Conservation (phyloP, 2,113 vertebrate genomes). For the Typhlomys cinereus region DNA sequence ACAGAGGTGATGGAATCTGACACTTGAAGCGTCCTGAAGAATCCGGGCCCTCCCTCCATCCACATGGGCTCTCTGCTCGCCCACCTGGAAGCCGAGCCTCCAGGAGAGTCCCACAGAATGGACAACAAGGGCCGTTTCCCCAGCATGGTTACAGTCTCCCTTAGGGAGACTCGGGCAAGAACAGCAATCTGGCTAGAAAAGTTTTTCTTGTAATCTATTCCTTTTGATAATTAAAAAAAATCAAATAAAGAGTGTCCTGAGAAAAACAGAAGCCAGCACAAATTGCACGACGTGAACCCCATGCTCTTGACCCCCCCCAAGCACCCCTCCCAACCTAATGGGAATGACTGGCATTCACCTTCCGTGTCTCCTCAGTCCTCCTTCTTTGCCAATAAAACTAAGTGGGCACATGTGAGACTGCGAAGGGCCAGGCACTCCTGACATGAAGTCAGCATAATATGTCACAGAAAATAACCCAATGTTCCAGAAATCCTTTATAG, state of each 20-base stretch:
- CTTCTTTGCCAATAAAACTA: not conserved
- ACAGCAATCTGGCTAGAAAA: not conserved
- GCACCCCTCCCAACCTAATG: not conserved
- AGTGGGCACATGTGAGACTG: not conserved
- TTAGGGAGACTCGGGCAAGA: not conserved
- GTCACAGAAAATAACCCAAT: not conserved
- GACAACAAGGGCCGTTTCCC: not conserved
- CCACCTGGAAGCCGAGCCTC: not conserved
- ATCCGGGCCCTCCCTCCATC: conserved; percentile 9
- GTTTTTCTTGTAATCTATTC: not conserved
- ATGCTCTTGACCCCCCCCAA: not conserved
- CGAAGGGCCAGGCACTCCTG: not conserved
- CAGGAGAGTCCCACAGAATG: not conserved
- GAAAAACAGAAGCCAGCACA: not conserved
- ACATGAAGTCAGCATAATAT: not conserved
- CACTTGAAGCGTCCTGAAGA: not conserved
- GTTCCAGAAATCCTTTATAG: not conserved
- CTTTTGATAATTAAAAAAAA: not conserved
- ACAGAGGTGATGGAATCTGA: conserved; percentile 30
- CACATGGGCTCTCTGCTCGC: not conserved
- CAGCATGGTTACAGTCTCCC: not conserved
- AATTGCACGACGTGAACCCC: not conserved
- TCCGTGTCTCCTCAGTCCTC: not conserved
- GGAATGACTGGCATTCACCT: not conserved
- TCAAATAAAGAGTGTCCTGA: not conserved